Conservation (phyloP, 2,797 vertebrate genomes). For the Cetoscarus ocellatus region DNA sequence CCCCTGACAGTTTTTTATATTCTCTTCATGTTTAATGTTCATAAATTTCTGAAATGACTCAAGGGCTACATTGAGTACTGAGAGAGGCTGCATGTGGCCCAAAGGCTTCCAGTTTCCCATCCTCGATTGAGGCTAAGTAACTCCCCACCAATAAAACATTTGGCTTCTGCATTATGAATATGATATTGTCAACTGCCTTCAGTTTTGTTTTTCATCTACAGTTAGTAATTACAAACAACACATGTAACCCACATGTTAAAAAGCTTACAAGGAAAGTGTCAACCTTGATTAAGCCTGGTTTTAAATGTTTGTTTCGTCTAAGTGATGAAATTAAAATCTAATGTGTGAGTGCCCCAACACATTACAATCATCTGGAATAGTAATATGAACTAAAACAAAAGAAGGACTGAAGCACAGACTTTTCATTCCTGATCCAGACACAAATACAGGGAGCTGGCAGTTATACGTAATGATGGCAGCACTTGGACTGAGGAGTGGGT, state of each 20-base stretch:
- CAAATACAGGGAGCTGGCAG: slow-evolving; percentile 22
- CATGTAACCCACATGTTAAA: background rate
- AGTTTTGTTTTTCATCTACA: background rate
- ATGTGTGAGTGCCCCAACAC: background rate
- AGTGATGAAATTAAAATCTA: slow-evolving; percentile 3
- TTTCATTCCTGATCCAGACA: slow-evolving; percentile 14
- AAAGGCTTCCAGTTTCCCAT: too few species aligned
- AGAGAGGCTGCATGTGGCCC: too few species aligned
- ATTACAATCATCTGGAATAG: background rate
- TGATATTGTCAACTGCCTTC: slow-evolving; percentile 11
- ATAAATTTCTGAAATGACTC: too few species aligned
- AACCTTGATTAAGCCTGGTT: background rate
- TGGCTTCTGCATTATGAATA: slow-evolving; percentile 21
- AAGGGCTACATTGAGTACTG: too few species aligned
- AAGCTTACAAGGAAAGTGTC: background rate
- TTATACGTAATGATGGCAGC: slow-evolving; percentile 22
- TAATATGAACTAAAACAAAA: background rate
- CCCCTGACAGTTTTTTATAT: too few species aligned
- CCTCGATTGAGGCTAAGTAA: background rate
- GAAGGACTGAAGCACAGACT: background rate
- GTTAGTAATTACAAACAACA: slow-evolving; percentile 8
- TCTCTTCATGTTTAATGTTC: too few species aligned
- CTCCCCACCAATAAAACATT: slow-evolving; percentile 10
- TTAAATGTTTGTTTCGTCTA: background rate
- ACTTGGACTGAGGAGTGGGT: slow-evolving; percentile 35